Evolutionary conservation across 2,888 invertebrate species (phyloP).

Genomic region (Thalpophila matura): DNA sequence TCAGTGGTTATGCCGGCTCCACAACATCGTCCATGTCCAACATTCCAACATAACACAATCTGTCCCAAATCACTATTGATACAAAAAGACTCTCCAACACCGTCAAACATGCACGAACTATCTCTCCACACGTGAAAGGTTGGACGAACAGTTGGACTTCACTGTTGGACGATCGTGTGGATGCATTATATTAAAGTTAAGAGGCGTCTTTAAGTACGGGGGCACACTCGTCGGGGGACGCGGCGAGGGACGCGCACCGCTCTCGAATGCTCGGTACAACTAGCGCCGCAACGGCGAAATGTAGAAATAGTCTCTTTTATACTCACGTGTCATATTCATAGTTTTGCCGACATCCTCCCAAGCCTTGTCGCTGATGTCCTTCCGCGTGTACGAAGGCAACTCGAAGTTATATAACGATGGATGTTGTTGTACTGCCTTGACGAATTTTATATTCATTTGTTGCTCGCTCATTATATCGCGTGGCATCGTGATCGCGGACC

Average conservation of each 20-base stretch:
- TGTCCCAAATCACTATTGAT: too few species aligned
- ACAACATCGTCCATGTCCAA: too few species aligned
- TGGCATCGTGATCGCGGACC: conserved; percentile 39
- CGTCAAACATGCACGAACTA: too few species aligned
- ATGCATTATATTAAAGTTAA: too few species aligned
- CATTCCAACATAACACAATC: too few species aligned
- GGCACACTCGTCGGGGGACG: not conserved
- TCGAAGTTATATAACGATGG: conserved; percentile 61
- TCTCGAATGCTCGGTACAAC: conserved; percentile 13
- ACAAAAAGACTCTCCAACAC: too few species aligned
- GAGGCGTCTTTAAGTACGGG: too few species aligned
- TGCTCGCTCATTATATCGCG: conserved; percentile 58
- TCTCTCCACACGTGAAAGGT: too few species aligned
- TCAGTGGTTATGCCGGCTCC: too few species aligned
- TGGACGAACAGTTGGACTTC: too few species aligned
- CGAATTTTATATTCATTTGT: conserved; percentile 60
- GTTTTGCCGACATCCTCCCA: conserved; percentile 65
- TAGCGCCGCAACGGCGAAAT: conserved; percentile 25
- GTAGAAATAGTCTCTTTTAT: conserved; percentile 22
- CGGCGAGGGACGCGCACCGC: not conserved
- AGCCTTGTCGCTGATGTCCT: conserved; percentile 65
- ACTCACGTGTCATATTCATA: conserved; percentile 64
- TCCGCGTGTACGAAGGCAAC: conserved; percentile 62
- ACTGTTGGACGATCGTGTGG: too few species aligned
- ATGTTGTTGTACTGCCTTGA: conserved; percentile 59